Evolutionary conservation across 2,888 invertebrate species (phyloP), one percentile per base, ranked within the genome.

Genomic region (Nesidiocoris tenuis): DNA sequence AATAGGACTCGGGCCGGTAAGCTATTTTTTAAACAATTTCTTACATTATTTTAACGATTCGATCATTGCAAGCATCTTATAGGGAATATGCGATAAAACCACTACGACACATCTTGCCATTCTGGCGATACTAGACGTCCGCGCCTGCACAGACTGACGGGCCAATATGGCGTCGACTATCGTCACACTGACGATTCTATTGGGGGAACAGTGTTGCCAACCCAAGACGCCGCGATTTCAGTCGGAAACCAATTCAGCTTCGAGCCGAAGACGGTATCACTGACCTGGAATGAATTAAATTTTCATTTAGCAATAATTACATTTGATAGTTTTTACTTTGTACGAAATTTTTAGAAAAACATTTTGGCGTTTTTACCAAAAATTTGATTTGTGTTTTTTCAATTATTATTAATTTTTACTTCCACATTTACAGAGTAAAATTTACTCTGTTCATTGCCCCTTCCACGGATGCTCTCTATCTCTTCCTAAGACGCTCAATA

Each of bases 261-360:
- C 74, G 65, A 19, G 74, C 74, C 16, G 74, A 66, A 57, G 74
- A 65, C 22, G 74, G 74, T 25, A 75, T 75, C 25, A 75, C 74
- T 21, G 74, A 75, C 65, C 72, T 72, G 72, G 0, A 22, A 59
- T n/a, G n/a, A n/a, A 21, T 7, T n/a, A 17, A 18, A 18, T 16
- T 5, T 17, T 3, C 56, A 55, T 23, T 2, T 68, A 17, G 18
- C 5, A 16, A 39, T 3, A 59, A n/a, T 59, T 17, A 12, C 17
- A n/a, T 5, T 59, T n/a, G 17, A 5, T 59, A 18, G 59, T 59
- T 59, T n/a, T 57, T 57, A 17, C 18, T 19, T 2, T 5, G 18
- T 17, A 57, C 16, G 16, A 1, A 21, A n/a, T n/a, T n/a, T n/a
- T n/a, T n/a, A n/a, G n/a, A n/a, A n/a, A n/a, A n/a, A n/a, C n/a